A percentile compares a stretch with the other conserved stretches of the same genome.
phyloP scores from a whole-genome alignment of 2,113 vertebrate genomes.

The Brachypodius melanocephalos region DNA sequence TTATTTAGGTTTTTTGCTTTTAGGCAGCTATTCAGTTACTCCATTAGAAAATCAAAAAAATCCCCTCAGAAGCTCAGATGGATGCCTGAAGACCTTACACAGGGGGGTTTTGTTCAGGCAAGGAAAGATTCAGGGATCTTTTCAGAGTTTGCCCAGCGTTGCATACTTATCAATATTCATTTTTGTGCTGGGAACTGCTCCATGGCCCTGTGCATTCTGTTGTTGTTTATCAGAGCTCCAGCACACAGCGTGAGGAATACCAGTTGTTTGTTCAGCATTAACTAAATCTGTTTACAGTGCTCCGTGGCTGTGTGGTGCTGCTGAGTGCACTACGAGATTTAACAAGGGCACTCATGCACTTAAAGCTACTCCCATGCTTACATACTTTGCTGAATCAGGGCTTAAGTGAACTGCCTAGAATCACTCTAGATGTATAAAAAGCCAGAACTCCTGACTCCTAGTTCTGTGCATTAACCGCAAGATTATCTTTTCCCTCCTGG shows the following conservation, averaged over 20 bases:
- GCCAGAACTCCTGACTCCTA: slow-evolving; percentile 35
- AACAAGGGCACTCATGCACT: not conserved
- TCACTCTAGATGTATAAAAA: slow-evolving; percentile 23
- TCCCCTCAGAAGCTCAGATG: not conserved
- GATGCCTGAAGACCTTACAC: not conserved
- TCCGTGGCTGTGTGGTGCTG: not conserved
- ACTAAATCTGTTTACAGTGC: not conserved
- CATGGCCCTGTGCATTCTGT: not conserved
- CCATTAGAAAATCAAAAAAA: not conserved
- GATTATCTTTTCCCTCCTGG: slow-evolving; percentile 38
- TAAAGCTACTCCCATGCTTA: slow-evolving; percentile 14
- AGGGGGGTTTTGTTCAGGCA: not conserved
- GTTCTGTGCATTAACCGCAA: slow-evolving; percentile 33
- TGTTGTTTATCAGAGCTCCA: not conserved
- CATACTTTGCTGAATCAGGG: slow-evolving; percentile 48
- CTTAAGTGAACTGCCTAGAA: slow-evolving; percentile 35
- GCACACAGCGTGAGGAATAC: not conserved
- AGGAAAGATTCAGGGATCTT: not conserved
- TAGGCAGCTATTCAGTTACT: not conserved
- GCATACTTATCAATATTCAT: not conserved
- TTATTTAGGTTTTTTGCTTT: not conserved
- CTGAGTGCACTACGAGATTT: not conserved
- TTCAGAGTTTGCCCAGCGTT: not conserved
- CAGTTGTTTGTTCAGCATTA: slow-evolving; percentile 1
- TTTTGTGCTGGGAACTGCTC: not conserved